phyloP scores from a whole-genome alignment of 2,113 vertebrate genomes.

The Stictonetta naevosa region DNA sequence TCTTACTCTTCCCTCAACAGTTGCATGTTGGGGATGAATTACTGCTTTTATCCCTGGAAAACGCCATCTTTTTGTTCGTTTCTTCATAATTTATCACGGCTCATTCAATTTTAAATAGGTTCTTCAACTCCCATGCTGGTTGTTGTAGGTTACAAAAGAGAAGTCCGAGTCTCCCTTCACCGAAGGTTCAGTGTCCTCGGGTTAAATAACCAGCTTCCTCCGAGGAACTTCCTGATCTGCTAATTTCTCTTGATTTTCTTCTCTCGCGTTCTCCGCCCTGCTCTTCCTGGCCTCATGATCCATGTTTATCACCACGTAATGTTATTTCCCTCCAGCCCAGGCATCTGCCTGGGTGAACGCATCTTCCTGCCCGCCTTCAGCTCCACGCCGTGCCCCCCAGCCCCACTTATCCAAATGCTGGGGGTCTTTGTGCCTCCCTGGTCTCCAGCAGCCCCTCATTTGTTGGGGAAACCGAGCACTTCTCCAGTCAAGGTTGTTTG shows the following conservation, averaged over 20 bases:
- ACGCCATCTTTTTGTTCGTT: neutral
- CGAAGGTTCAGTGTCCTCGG: neutral
- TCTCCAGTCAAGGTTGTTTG: neutral
- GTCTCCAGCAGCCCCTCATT: neutral
- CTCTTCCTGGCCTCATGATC: slow-evolving; percentile 18
- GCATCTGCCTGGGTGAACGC: slow-evolving; percentile 59
- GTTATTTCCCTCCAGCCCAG: slow-evolving; percentile 61
- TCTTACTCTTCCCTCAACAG: neutral
- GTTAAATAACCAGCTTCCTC: slow-evolving; percentile 45
- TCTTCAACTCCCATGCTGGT: neutral
- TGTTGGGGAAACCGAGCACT: neutral
- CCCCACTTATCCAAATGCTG: neutral
- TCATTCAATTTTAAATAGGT: neutral
- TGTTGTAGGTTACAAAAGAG: neutral
- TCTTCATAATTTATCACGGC: neutral
- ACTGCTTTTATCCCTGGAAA: neutral
- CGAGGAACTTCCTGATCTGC: slow-evolving; percentile 44
- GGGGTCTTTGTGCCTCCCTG: neutral
- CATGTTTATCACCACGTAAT: neutral
- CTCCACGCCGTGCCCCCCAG: slow-evolving; percentile 33
- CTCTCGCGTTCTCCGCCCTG: neutral
- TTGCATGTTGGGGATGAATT: neutral
- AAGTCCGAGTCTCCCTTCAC: neutral
- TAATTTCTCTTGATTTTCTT: neutral
- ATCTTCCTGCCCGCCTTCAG: slow-evolving; percentile 31